phyloP scores from a whole-genome alignment of 2,797 vertebrate species.

The Sebastolobus alascanus region DNA sequence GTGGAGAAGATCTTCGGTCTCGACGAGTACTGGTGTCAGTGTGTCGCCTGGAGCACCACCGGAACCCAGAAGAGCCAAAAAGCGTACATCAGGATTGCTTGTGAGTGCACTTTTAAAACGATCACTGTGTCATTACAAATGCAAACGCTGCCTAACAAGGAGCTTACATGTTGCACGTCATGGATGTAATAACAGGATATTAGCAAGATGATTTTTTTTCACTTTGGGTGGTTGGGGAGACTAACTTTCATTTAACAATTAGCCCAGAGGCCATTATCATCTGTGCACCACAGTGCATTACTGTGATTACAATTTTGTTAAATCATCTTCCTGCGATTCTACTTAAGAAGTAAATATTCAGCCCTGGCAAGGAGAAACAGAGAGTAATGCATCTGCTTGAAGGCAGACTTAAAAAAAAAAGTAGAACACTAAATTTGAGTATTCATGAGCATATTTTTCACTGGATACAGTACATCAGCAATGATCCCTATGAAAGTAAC shows the following conservation, averaged over 20 bases:
- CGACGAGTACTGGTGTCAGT: conserved; percentile 99
- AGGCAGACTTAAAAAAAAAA: conserved; percentile 49
- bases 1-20: conserved; percentile 99
- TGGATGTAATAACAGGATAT: conserved; percentile 37
- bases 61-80: conserved; percentile 99
- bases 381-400: conserved; percentile 50
- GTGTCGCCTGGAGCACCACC: conserved; percentile 98
- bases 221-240: conserved; percentile 35
- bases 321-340: conserved; percentile 54
- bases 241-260: conserved; percentile 68
- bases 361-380: conserved; percentile 1
- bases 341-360: conserved; percentile 43
- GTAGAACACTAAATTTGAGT: conserved; percentile 71
- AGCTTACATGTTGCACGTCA: conserved; percentile 20
- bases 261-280: conserved; percentile 63
- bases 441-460: conserved; percentile 78
- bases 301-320: conserved; percentile 66
- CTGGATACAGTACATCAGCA: conserved; percentile 75
- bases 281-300: conserved; percentile 60
- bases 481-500: conserved; percentile 81
- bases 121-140: conserved; percentile 36
- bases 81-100: conserved; percentile 95
- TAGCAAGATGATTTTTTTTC: conserved; percentile 14
- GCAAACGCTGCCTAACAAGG: conserved; percentile 46
- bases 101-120: conserved; percentile 86